Evolutionary conservation across 1,140 invertebrate species (phyloP), one percentile per base, ranked within the genome.

Genomic region (Phthorimaea operculella): DNA sequence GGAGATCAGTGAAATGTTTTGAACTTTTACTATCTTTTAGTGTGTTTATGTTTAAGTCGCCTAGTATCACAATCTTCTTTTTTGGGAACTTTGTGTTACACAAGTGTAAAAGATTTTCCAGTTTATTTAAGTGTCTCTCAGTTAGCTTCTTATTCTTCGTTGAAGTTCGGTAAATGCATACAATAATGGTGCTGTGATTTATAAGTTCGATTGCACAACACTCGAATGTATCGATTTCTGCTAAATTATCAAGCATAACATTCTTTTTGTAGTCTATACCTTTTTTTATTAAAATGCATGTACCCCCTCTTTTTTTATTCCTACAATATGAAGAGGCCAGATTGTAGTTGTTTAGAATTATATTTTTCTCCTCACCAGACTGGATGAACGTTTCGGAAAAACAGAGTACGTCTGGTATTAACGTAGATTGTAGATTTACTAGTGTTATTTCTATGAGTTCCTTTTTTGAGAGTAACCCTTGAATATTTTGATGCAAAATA

Each of bases 261-360:
- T 49, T 49, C n/a, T 49, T 8, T 17, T 49, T 18, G 18, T 18
- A 21, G 7, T 17, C 5, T 9, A 49, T 9, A 8, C 47, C 9
- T n/a, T 49, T 49, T 17, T 49, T 49, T 18, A 49, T n/a, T 49
- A 49, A 49, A 7, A 49, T 49, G 18, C 47, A 49, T n/a, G 16
- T 4, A 7, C 47, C 47, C 5, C 47, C 47, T 21, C 47, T 17
- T 18, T 49, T 49, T 17, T 49, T 49, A 18, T 49, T 21, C 10
- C 47, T 17, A 7, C 15, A 17, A 14, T 17, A 49, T 4, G 9
- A 4, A 7, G 47, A 17, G 9, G 6, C 15, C 18, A 49, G 18
- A 18, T 17, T 17, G 16, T 49, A 49, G 14, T 49, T 49, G 16
- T 21, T 49, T 6, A 49, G 6, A 21, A 9, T 49, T 17, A 49